A percentile compares a stretch with the other conserved stretches of the same genome.
phyloP scores from a whole-genome alignment of 1,140 invertebrate genomes.

The Globodera ellingtonae region DNA sequence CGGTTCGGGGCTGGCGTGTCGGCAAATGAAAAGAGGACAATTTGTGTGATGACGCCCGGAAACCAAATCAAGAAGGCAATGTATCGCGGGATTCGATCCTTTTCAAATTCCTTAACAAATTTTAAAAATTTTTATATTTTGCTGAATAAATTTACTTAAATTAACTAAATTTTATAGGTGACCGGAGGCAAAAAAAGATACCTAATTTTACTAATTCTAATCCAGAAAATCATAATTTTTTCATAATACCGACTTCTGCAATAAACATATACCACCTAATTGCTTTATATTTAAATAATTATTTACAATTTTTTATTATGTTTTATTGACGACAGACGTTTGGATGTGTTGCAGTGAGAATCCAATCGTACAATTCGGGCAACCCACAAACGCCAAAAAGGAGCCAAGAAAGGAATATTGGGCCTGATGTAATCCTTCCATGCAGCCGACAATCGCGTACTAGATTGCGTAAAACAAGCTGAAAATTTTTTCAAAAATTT shows the following conservation, averaged over 20 bases:
- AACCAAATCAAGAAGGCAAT: conserved; percentile 52
- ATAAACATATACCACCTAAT: not conserved
- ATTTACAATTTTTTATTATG: not conserved
- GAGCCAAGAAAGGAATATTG: conserved; percentile 50
- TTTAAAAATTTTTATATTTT: not conserved
- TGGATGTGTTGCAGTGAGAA: conserved; percentile 16
- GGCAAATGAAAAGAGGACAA: conserved; percentile 49
- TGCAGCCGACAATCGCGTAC: conserved; percentile 39
- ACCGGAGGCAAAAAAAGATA: no score
- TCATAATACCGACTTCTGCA: not conserved
- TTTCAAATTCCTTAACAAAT: conserved; percentile 38
- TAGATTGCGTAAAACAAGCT: conserved; percentile 44
- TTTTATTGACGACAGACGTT: not conserved
- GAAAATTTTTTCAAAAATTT: conserved; percentile 18
- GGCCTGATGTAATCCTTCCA: conserved; percentile 51
- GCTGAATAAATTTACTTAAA: no score
- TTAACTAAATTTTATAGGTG: no score
- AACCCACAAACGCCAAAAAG: conserved; percentile 49
- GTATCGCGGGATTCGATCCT: conserved; percentile 36
- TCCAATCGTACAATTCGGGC: conserved; percentile 49
- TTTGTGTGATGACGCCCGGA: conserved; percentile 42
- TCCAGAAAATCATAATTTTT: no score
- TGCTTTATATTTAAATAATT: not conserved
- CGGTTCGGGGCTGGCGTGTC: conserved; percentile 35
- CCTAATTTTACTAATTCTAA: no score